phyloP scores from a whole-genome alignment of 2,113 vertebrate species.

The Xerus inauris region DNA sequence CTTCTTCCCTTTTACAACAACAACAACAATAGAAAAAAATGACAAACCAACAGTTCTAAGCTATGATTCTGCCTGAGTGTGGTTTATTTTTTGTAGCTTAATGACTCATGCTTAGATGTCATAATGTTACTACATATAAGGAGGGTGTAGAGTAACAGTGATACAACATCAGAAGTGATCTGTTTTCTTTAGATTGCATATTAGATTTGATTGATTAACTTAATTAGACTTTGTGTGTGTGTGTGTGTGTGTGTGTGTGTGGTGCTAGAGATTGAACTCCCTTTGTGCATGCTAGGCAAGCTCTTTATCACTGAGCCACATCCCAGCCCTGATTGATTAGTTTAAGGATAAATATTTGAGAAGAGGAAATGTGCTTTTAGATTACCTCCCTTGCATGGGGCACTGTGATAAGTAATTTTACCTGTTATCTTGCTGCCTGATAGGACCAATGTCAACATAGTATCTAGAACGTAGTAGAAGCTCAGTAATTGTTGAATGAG shows the following conservation, averaged over 20 bases:
- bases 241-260: no score
- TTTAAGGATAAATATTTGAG: not conserved
- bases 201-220: not conserved
- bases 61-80: not conserved
- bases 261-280: no score
- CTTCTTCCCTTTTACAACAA: not conserved
- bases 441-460: not conserved
- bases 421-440: not conserved
- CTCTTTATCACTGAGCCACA: no score
- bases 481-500: not conserved
- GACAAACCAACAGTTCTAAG: not conserved
- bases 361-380: not conserved
- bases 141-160: not conserved
- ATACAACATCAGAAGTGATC: not conserved
- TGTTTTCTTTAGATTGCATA: not conserved
- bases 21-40: not conserved
- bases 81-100: not conserved
- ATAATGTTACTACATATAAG: accelerated
- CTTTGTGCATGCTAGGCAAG: no score
- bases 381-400: not conserved
- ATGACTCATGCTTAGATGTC: not conserved
- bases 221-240: no score
- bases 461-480: not conserved
- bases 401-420: not conserved
- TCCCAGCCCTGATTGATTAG: not conserved